Base-by-base conservation (phyloP, 2,113 vertebrate species). In the Bagarius yarrelli region DNA sequence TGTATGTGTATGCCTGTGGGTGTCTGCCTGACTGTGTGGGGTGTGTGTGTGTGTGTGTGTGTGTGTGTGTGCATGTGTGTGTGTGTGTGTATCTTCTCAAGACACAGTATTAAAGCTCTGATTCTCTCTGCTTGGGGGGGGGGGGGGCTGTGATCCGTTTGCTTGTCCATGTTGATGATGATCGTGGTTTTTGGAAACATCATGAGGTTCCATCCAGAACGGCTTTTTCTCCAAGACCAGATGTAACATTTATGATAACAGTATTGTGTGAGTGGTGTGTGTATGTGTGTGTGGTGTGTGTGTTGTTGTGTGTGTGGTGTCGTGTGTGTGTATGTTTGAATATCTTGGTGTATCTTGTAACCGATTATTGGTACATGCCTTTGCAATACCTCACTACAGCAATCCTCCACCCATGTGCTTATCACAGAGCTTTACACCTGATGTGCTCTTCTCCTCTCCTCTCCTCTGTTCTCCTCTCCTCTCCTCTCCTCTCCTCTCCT, bases 381-480 rank as follows among this genome's bases (percentile, higher is more conserved):
- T 27, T 15, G 34, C 64, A 66, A 67, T 80, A 85, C 85, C 76
- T 81, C 77, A 67, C 71, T 71, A 67, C 70, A 23, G 47, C 80
- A 72, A 55, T 79, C 76, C 77, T 71, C 40, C 66, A 30, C 59
- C 77, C 73, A 66, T 56, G 32, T 81, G 69, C 75, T 79, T 70
- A 53, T 53, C 69, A 76, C 78, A 61, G 36, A 79, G 60, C 80
- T 79, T 78, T 72, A 78, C 59, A 75, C 81, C 63, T 50, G 52
- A 81, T 79, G 60, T 60, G 71, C 79, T 83, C 64, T 57, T 76
- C 79, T 69, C 80, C 18, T 70, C 67, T 27, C 9, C 6, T 23
- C 55, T 8, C 2, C 55, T 23, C 4, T 21, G 3, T 40, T 4
- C 36, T 8, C 55, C 19, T 3, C 3, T 3, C 19, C 19, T 16